Conservation (phyloP, 2,888 invertebrate genomes). For the Callyntrura sp. region DNA sequence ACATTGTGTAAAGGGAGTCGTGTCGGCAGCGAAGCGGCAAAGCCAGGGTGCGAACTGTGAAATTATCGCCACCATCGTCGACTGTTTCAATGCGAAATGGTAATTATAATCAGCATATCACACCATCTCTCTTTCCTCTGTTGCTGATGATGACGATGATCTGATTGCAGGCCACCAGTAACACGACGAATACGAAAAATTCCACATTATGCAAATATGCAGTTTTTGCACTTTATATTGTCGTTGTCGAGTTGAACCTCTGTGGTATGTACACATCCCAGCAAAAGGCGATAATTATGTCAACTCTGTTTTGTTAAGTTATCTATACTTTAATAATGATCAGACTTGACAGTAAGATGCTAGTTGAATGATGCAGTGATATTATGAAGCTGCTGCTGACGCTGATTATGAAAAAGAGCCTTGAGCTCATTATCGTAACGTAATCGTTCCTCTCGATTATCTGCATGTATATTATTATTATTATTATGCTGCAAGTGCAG, state of each 20-base stretch:
- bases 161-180: conserved; percentile 14
- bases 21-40: not conserved
- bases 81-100: not conserved
- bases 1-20: conserved; percentile 14
- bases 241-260: not conserved
- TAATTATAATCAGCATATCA: not conserved
- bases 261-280: not conserved
- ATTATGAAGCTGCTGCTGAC: conserved; percentile 26
- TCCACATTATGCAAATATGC: conserved; percentile 42
- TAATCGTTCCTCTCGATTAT: conserved; percentile 49
- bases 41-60: conserved; percentile 32
- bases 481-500: conserved; percentile 7
- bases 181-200: not conserved
- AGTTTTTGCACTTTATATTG: conserved; percentile 36
- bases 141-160: not conserved
- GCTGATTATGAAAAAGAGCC: conserved; percentile 62
- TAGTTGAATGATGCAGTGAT: not conserved
- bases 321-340: conserved; percentile 25
- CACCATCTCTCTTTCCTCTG: conserved; percentile 1
- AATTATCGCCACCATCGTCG: not conserved
- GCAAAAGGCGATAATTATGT: conserved; percentile 55
- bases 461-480: conserved; percentile 8
- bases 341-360: not conserved
- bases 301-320: conserved; percentile 58
- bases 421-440: conserved; percentile 77